Conservation (phyloP, 2,113 vertebrate species). For the Psilopsiagon aurifrons region DNA sequence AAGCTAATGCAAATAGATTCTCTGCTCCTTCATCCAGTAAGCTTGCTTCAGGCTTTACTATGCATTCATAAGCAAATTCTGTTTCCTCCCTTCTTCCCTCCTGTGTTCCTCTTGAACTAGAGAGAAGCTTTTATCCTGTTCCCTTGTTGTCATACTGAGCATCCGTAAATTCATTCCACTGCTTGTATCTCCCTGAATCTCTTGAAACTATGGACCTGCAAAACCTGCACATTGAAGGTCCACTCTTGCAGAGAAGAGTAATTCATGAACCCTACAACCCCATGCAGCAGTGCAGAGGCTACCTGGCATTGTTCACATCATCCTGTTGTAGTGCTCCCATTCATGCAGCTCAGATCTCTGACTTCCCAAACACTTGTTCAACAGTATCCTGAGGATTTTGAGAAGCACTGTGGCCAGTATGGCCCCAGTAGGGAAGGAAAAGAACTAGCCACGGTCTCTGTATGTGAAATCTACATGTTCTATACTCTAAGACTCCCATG, state of each 20-base stretch:
- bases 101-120: neutral
- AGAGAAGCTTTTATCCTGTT: neutral
- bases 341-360: neutral
- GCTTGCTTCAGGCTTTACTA: conserved; percentile 9
- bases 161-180: neutral
- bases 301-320: accelerated
- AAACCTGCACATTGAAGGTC: neutral
- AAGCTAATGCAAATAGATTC: conserved; percentile 45
- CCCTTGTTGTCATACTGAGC: neutral
- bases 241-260: neutral
- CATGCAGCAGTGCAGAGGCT: neutral
- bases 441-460: accelerated
- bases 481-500: neutral
- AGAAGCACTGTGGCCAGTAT: neutral
- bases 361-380: neutral
- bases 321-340: neutral
- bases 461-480: neutral
- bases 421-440: neutral
- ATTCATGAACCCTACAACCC: neutral
- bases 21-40: neutral
- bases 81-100: neutral
- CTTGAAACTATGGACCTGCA: neutral
- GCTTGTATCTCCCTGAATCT: neutral
- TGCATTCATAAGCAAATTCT: conserved; percentile 22
- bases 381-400: neutral